Evolutionary conservation across 2,888 invertebrate genomes (phyloP).

Genomic region (Idaea biselata): DNA sequence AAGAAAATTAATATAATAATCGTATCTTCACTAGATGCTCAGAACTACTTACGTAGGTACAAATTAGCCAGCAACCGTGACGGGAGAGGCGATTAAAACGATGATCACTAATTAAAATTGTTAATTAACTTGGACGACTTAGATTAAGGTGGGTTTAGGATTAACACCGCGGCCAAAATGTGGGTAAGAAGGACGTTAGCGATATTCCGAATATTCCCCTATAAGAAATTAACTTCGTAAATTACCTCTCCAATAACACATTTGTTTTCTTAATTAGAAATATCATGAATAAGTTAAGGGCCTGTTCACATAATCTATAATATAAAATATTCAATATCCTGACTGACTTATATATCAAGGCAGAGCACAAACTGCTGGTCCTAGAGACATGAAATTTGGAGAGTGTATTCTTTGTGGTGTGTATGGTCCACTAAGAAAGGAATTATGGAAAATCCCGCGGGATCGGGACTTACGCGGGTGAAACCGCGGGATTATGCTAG

Average conservation of each 20-base stretch:
- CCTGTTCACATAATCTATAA: neutral
- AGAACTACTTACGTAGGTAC: slow-evolving; percentile 34
- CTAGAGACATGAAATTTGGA: too few relatives aligned
- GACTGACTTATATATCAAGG: too few relatives aligned
- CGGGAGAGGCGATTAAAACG: slow-evolving; percentile 55
- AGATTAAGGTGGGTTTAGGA: slow-evolving; percentile 31
- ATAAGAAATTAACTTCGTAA: slow-evolving; percentile 3
- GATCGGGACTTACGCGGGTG: too few relatives aligned
- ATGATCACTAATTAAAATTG: slow-evolving; percentile 59
- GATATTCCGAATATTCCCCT: neutral
- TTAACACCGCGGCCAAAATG: slow-evolving; percentile 22
- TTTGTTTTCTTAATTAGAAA: slow-evolving; percentile 9
- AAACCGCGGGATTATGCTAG: too few relatives aligned
- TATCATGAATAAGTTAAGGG: neutral
- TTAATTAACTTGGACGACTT: slow-evolving; percentile 53
- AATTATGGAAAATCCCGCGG: too few relatives aligned
- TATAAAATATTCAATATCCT: too few relatives aligned
- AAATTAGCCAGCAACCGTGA: slow-evolving; percentile 57
- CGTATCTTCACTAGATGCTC: slow-evolving; percentile 35
- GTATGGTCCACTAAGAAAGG: too few relatives aligned
- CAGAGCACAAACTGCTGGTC: too few relatives aligned
- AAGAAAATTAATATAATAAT: slow-evolving; percentile 33
- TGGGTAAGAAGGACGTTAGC: slow-evolving; percentile 3
- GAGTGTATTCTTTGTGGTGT: too few relatives aligned
- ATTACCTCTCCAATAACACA: slow-evolving; percentile 11